Percentiles rank a stretch among this genome's conserved stretches.
Conservation (phyloP, 2,113 vertebrate species). For the Engraulis encrasicolus region DNA sequence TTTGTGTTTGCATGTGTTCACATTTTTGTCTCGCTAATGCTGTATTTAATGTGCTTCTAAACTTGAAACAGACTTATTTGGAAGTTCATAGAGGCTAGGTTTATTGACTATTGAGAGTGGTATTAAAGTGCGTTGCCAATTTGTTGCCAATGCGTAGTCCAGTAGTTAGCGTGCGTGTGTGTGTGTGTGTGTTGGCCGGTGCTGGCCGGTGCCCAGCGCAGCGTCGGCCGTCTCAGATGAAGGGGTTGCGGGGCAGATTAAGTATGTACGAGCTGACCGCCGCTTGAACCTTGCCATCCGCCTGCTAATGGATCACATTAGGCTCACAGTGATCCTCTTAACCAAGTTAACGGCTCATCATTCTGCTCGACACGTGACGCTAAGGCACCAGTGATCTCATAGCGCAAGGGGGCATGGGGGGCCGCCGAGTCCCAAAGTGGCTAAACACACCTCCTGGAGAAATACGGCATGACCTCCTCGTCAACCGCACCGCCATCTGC, state of each 20-base stretch:
- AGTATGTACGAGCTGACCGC: conserved; percentile 36
- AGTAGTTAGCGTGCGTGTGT: no score
- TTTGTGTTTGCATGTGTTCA: no score
- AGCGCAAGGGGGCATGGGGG: background rate
- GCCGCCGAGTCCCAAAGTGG: background rate
- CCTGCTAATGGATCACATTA: conserved; percentile 52
- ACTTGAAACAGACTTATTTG: background rate
- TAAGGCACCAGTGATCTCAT: conserved; percentile 12
- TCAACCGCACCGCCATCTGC: background rate
- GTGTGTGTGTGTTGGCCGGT: no score
- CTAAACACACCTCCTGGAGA: background rate
- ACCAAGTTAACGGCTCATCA: conserved; percentile 47
- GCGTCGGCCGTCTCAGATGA: background rate
- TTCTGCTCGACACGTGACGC: conserved; percentile 35
- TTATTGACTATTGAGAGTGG: conserved; percentile 1
- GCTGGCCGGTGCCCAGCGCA: background rate
- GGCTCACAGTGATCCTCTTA: conserved; percentile 49
- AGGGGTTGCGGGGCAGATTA: conserved; percentile 39
- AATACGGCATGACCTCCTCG: background rate
- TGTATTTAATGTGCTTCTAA: background rate
- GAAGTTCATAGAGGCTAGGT: conserved; percentile 3
- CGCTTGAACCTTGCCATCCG: conserved; percentile 39
- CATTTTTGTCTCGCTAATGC: background rate
- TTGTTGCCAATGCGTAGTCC: background rate
- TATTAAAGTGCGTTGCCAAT: conserved; percentile 16